Conservation (phyloP, 2,888 invertebrate genomes). For the Ligdia adustata region DNA sequence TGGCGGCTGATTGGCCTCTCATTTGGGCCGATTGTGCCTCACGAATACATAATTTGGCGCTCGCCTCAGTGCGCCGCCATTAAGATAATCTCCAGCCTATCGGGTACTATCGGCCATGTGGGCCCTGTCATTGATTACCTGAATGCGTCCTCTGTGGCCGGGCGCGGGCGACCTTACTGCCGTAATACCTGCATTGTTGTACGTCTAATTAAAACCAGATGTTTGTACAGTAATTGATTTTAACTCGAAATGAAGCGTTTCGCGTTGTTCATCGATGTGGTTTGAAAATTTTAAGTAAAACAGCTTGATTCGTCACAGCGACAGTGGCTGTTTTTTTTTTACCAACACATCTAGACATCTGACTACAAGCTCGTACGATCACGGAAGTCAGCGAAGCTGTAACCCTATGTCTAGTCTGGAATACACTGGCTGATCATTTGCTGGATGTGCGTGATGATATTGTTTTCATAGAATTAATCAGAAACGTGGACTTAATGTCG, state of each 20-base stretch:
- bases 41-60: conserved; percentile 76
- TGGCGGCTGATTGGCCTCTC: conserved; percentile 76
- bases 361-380: no score
- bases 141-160: conserved; percentile 22
- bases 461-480: no score
- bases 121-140: conserved; percentile 59
- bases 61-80: conserved; percentile 60
- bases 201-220: conserved; percentile 34
- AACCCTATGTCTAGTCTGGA: no score
- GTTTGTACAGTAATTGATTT: conserved; percentile 15
- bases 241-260: conserved; percentile 1
- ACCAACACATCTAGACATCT: no score
- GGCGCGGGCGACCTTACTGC: conserved; percentile 8
- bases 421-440: no score
- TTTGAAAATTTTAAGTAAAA: no score
- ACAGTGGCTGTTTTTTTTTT: no score
- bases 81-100: conserved; percentile 71
- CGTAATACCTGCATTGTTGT: conserved; percentile 23
- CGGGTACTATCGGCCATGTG: conserved; percentile 49
- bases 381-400: no score
- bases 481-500: no score
- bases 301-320: no score
- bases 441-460: no score
- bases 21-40: conserved; percentile 76
- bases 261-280: no score